These are phyloP conservation scores for Oncorhynchus tshawytscha DNA, from an alignment of 2,113 vertebrate genomes.

Conservation along the genomic window DNA sequence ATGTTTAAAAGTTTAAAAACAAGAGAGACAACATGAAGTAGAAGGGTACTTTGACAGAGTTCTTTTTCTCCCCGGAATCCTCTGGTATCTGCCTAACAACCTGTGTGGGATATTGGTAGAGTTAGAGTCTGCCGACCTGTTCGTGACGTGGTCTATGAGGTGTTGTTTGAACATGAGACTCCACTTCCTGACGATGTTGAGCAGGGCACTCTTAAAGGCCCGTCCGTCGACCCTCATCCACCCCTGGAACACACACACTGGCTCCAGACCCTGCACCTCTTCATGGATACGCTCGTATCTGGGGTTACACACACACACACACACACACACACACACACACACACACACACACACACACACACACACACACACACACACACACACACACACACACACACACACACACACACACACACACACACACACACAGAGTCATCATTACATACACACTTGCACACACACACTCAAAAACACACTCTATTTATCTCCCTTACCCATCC, in stretches of 20 bases:
- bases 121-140: slow-evolving; percentile 72
- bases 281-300: slow-evolving; percentile 84
- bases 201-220: slow-evolving; percentile 80
- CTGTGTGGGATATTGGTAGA: neutral
- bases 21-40: too few relatives aligned
- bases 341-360: slow-evolving; percentile 1
- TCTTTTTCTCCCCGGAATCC: neutral
- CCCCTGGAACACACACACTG: slow-evolving; percentile 72
- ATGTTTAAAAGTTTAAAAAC: too few relatives aligned
- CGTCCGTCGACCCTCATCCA: slow-evolving; percentile 86
- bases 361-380: slow-evolving; percentile 2
- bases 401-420: neutral
- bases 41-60: too few relatives aligned
- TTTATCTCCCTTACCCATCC: slow-evolving; percentile 56
- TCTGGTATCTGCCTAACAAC: neutral
- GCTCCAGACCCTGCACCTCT: slow-evolving; percentile 77
- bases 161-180: slow-evolving; percentile 95
- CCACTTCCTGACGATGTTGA: slow-evolving; percentile 88
- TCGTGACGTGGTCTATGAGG: slow-evolving; percentile 83
- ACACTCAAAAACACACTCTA: neutral
- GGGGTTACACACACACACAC: neutral
- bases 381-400: slow-evolving; percentile 1
- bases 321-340: neutral
- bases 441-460: neutral
- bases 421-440: neutral